Base-by-base conservation (phyloP, 2,113 vertebrate species). In the Sula dactylatra region DNA sequence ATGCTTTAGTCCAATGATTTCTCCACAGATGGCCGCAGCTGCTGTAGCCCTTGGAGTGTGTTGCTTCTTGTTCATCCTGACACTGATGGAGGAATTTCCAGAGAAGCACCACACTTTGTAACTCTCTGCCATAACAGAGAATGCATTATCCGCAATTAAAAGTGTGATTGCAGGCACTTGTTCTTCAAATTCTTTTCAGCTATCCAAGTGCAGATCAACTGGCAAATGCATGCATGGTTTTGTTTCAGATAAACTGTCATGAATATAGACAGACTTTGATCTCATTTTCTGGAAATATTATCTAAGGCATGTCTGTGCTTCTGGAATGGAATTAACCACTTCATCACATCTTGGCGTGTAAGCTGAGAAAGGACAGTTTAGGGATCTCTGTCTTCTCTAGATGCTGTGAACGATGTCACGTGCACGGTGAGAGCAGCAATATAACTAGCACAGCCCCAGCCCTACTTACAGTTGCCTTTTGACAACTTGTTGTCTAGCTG, bases 1-100 rank as follows among this genome's bases (percentile, higher is more conserved):
- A 9, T 0, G 0, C 74, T 76, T 69, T 3, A 54, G 25, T 6
- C 29, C 65, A 50, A 24, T 5, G 50, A 50, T 38, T 87, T 18
- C 52, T 42, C 31, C 70, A 69, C 87, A 94, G 38, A 42, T 40
- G 62, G 76, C 45, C 59, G 36, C 36, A 84, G 73, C n/a, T 64
- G 77, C 56, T 72, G 44, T 12, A 82, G 55, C 40, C 38, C 55
- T 70, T 24, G 34, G 32, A 81, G 5, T 14, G 11, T 29, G 24
- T 6, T 71, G 7, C 3, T 73, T 56, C 82, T 56, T 73, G 14
- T 44, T 84, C 31, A 21, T 54, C 52, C 78, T 71, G 50, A 50
- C 25, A n/a, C 10, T n/a, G 65, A 73, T 1, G 3, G 34, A 59
- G 25, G 42, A 93, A 79, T 82, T 82, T 69, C 69, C 61, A 54